phyloP scores from a whole-genome alignment of 2,113 vertebrate species.

The Siniperca chuatsi region DNA sequence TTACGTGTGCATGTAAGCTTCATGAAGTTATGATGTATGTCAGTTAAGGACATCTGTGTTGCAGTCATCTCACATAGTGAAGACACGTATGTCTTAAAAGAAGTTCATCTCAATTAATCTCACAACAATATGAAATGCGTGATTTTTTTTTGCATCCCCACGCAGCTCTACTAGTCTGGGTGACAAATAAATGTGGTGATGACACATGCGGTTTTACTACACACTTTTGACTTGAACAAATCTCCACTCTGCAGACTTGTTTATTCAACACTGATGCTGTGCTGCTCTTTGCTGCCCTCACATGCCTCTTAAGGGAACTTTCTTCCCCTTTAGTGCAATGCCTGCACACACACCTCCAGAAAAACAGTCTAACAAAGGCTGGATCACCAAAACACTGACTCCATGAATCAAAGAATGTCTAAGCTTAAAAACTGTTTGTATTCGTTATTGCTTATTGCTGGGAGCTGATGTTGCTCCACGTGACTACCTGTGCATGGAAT shows the following conservation, averaged over 20 bases:
- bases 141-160: background rate
- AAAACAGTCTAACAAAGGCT: background rate
- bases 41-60: background rate
- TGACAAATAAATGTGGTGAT: background rate
- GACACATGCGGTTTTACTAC: background rate
- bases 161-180: background rate
- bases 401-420: background rate
- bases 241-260: background rate
- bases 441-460: background rate
- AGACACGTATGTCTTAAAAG: background rate
- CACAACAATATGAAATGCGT: background rate
- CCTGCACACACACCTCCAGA: background rate
- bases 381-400: constrained; percentile 1
- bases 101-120: background rate
- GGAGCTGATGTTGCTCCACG: background rate
- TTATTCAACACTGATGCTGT: constrained; percentile 19
- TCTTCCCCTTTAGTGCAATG: constrained; percentile 64
- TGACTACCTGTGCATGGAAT: background rate
- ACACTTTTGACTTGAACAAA: constrained; percentile 19
- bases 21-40: background rate
- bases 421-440: background rate
- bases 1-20: background rate
- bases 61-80: background rate
- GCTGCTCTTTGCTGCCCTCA: constrained; percentile 76
- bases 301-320: constrained; percentile 58